A percentile compares a stretch with the other conserved stretches of the same genome.
Evolutionary conservation across 2,113 vertebrate species (phyloP).

Genomic region (Ivindomyrus marchei): DNA sequence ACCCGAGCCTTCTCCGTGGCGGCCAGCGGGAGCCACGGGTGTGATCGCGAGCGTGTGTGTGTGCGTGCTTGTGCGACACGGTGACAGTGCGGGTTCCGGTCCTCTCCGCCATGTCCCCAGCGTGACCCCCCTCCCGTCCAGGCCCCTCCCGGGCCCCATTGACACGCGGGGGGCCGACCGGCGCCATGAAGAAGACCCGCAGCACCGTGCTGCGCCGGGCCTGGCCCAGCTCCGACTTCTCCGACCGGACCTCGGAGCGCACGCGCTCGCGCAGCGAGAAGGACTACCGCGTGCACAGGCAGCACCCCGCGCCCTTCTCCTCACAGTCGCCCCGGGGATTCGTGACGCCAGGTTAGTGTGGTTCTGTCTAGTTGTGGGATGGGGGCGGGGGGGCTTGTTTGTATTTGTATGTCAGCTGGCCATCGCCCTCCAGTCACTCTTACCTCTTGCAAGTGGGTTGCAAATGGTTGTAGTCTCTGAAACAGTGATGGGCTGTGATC

Average conservation of each 20-base stretch:
- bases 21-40: neutral
- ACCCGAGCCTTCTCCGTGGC: conserved; percentile 43
- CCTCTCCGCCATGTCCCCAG: conserved; percentile 37
- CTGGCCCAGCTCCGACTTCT: conserved; percentile 89
- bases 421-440: neutral
- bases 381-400: neutral
- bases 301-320: conserved; percentile 75
- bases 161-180: conserved; percentile 26
- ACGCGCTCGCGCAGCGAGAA: conserved; percentile 85
- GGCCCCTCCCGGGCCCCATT: conserved; percentile 23
- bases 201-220: conserved; percentile 80
- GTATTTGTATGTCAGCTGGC: neutral
- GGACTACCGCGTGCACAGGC: conserved; percentile 85
- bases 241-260: conserved; percentile 79
- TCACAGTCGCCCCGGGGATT: conserved; percentile 75
- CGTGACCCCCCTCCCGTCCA: conserved; percentile 22
- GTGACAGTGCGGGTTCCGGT: conserved; percentile 39
- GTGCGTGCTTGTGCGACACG: conserved; percentile 10
- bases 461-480: neutral
- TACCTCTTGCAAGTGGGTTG: neutral
- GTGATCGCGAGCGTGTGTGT: conserved; percentile 6
- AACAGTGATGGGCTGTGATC: neutral
- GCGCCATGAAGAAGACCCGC: conserved; percentile 85
- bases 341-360: conserved; percentile 79
- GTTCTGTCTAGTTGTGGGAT: neutral